These are phyloP conservation scores for Tichodroma muraria DNA, from an alignment of 2,113 vertebrate genomes.

Conservation along the genomic window DNA sequence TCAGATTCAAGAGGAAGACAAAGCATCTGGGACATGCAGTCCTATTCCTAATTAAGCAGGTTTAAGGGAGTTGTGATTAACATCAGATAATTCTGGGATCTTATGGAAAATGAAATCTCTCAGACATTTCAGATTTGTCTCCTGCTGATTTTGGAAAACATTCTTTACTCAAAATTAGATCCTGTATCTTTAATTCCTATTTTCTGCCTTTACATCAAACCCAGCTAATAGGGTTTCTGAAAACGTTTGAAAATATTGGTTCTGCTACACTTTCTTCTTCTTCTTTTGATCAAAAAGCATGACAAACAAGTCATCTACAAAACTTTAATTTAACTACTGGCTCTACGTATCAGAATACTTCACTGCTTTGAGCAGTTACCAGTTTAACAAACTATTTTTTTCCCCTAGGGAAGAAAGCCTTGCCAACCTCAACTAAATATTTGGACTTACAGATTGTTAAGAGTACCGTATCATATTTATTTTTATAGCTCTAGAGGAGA, in stretches of 20 bases:
- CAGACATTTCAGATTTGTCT: neutral
- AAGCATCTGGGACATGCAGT: neutral
- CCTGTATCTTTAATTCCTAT: neutral
- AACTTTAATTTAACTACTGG: neutral
- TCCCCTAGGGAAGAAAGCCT: neutral
- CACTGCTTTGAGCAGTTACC: neutral
- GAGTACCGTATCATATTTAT: neutral
- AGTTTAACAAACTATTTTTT: neutral
- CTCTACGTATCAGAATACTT: neutral
- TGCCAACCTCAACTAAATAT: neutral
- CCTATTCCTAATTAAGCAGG: neutral
- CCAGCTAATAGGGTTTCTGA: neutral
- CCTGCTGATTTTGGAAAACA: neutral
- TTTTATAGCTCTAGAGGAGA: neutral
- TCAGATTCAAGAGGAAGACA: neutral
- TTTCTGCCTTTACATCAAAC: neutral
- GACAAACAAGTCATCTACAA: neutral
- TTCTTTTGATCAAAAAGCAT: constrained; percentile 15
- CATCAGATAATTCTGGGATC: neutral
- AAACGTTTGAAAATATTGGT: neutral
- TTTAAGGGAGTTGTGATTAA: neutral
- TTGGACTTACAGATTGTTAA: constrained; percentile 13
- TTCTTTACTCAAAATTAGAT: neutral
- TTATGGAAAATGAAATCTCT: neutral
- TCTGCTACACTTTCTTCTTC: neutral